Evolutionary conservation across 35 echinoderm and acorn worm genomes (phyloP).

Genomic region (Diadema setosum): DNA sequence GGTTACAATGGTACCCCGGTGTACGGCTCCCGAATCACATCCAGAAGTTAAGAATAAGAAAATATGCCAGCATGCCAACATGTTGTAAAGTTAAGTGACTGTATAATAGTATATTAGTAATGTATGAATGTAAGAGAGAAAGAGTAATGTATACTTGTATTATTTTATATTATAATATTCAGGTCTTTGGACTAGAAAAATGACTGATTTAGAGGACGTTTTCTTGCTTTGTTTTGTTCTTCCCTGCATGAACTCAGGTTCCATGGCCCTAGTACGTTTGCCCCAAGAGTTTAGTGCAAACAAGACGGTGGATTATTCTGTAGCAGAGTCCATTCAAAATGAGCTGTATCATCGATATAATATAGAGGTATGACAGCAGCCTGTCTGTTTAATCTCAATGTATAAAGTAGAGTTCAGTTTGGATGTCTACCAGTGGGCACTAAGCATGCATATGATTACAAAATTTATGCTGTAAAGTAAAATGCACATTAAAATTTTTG

Average conservation of each 20-base stretch:
- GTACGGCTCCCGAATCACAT: no score
- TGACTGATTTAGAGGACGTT: background rate
- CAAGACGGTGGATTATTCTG: constrained; percentile 26
- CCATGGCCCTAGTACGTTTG: constrained; percentile 64
- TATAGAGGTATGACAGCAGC: constrained; percentile 67
- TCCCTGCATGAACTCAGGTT: constrained; percentile 8
- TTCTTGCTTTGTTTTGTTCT: background rate
- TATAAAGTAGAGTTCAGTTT: no score
- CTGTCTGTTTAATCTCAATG: no score
- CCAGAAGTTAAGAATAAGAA: no score
- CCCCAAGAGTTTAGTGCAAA: constrained; percentile 10
- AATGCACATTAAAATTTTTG: no score
- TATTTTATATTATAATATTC: background rate
- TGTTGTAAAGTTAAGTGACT: no score
- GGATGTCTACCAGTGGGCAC: no score
- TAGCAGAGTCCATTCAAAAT: constrained; percentile 74
- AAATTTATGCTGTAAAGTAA: no score
- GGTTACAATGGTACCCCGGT: no score
- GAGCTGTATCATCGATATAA: constrained; percentile 38
- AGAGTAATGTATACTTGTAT: background rate
- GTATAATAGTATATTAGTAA: no score
- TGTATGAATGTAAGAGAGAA: background rate
- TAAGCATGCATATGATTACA: no score
- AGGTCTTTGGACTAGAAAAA: background rate
- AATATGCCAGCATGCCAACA: no score